Percentiles rank a stretch among this genome's conserved stretches.
phyloP scores from a whole-genome alignment of 2,888 invertebrate genomes.

The Mythimna albipuncta region DNA sequence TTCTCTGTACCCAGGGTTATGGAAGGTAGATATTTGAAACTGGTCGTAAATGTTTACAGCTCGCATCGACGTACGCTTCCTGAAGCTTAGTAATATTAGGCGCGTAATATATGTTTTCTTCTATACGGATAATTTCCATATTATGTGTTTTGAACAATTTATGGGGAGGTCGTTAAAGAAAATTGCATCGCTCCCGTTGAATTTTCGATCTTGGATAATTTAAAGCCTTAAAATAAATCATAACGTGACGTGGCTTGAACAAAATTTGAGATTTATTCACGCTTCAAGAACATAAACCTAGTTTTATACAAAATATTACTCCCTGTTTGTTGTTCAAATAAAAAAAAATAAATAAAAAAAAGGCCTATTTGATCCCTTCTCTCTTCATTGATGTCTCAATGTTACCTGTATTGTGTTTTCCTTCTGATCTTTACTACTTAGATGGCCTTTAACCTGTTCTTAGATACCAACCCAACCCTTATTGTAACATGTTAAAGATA shows the following conservation, averaged over 20 bases:
- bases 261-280: conserved; percentile 3
- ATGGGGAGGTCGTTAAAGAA: conserved; percentile 68
- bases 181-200: conserved; percentile 31
- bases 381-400: conserved; percentile 85
- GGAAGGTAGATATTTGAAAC: conserved; percentile 86
- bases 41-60: conserved; percentile 87
- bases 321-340: conserved; percentile 77
- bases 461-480: conserved; percentile 77
- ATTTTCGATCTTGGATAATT: conserved; percentile 7
- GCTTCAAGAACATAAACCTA: neutral
- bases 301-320: conserved; percentile 40
- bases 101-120: conserved; percentile 90
- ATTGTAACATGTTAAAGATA: conserved; percentile 63
- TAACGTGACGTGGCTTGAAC: neutral
- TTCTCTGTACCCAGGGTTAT: conserved; percentile 56
- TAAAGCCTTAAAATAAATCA: neutral
- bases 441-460: conserved; percentile 78
- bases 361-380: conserved; percentile 78
- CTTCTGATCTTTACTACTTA: conserved; percentile 78
- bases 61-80: conserved; percentile 89
- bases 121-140: conserved; percentile 80
- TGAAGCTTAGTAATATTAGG: conserved; percentile 89
- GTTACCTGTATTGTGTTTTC: conserved; percentile 84
- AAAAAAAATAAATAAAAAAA: conserved; percentile 69
- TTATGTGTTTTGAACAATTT: conserved; percentile 79